Conservation (phyloP, 37 sponge, comb jelly and placozoan genomes). For the Haliclona indistincta region DNA sequence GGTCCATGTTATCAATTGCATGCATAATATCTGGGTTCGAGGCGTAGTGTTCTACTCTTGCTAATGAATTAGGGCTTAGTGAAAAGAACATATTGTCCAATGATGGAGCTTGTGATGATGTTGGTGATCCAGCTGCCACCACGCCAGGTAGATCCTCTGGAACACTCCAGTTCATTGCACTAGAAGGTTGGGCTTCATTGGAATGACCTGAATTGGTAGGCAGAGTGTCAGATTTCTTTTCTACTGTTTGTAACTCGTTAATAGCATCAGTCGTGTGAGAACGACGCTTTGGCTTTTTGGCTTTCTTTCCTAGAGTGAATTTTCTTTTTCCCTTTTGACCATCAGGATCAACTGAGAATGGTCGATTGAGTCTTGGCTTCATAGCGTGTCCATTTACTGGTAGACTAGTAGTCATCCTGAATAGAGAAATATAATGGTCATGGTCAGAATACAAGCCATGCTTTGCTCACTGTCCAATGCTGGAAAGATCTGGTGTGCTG, state of each 20-base stretch:
- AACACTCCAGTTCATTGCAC: conserved; percentile 45
- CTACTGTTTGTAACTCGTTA: neutral
- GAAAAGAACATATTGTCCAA: neutral
- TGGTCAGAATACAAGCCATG: too few species aligned
- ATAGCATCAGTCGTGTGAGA: neutral
- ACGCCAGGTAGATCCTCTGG: conserved; percentile 46
- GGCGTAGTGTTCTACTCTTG: neutral
- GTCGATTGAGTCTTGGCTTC: too few species aligned
- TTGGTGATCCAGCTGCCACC: neutral
- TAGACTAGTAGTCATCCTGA: too few species aligned
- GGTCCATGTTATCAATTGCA: too few species aligned
- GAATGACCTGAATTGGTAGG: conserved; percentile 1
- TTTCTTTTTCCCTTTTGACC: neutral
- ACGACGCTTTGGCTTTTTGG: neutral
- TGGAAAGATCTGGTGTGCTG: conserved; percentile 6
- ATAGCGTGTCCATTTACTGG: too few species aligned
- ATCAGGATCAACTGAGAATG: too few species aligned
- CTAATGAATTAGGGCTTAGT: neutral
- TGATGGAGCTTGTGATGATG: neutral
- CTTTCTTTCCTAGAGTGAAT: neutral
- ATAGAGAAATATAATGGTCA: too few species aligned
- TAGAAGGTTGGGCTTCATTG: conserved; percentile 17
- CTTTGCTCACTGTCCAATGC: too few species aligned
- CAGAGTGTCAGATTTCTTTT: neutral
- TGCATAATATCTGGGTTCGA: conserved; percentile 6